Evolutionary conservation across 2,888 invertebrate species (phyloP).

Genomic region (Spisula solida): DNA sequence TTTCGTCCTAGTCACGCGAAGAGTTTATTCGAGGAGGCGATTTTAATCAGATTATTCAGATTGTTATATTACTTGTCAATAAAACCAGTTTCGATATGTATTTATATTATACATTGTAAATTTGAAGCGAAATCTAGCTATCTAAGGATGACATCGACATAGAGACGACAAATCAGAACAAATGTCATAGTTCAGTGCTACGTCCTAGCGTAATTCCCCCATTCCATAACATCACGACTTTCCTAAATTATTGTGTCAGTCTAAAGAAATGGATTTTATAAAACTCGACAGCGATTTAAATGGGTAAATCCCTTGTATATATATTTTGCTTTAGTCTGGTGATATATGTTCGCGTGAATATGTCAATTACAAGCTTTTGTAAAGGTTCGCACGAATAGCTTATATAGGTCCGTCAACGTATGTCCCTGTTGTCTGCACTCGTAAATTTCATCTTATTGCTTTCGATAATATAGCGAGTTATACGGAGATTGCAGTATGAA

Average conservation of each 20-base stretch:
- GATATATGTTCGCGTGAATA: not conserved
- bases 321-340: not conserved
- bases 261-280: not conserved
- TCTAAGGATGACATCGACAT: not conserved
- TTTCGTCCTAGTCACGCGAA: too few relatives aligned
- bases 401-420: not conserved
- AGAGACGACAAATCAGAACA: not conserved
- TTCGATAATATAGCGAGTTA: too few relatives aligned
- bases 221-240: not conserved
- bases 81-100: not conserved
- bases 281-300: constrained; percentile 1
- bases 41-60: not conserved
- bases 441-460: too few relatives aligned
- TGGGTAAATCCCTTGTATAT: not conserved
- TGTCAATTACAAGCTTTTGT: not conserved
- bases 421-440: not conserved
- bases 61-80: not conserved
- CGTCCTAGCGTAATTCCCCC: not conserved
- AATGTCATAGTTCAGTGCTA: not conserved
- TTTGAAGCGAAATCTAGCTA: not conserved
- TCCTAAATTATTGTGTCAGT: not conserved
- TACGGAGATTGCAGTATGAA: too few relatives aligned
- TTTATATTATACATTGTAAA: not conserved
- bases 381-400: not conserved
- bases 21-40: too few relatives aligned